phyloP scores from a whole-genome alignment of 1,140 invertebrate genomes.

The Caenorhabditis tropicalis region DNA sequence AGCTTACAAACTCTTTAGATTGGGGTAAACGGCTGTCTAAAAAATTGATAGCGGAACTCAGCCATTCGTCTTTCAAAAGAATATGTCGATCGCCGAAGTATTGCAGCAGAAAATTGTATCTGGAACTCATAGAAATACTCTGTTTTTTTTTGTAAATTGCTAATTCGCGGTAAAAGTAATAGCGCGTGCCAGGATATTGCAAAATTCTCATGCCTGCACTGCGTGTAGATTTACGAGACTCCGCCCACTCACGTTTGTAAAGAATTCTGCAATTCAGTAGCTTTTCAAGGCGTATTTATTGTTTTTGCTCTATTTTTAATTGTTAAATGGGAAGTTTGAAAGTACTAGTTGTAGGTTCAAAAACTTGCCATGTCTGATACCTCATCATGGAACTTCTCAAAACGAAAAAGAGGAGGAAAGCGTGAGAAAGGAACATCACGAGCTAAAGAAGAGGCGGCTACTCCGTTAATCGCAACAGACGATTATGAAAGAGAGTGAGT shows the following conservation, averaged over 20 bases:
- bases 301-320: too few relatives aligned
- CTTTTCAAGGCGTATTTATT: not conserved
- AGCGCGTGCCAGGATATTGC: not conserved
- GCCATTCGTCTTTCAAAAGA: conserved; percentile 9
- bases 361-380: not conserved
- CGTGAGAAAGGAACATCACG: not conserved
- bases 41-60: not conserved
- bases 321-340: too few relatives aligned
- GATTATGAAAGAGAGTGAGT: not conserved
- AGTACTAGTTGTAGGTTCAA: too few relatives aligned
- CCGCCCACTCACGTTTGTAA: not conserved
- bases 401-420: conserved; percentile 1
- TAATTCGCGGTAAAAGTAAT: not conserved
- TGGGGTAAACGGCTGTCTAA: not conserved
- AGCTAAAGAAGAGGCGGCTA: not conserved
- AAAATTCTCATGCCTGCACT: not conserved
- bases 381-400: too few relatives aligned
- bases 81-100: conserved; percentile 12
- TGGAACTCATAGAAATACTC: not conserved
- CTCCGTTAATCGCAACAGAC: not conserved
- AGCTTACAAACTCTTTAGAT: not conserved
- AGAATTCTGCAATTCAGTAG: not conserved
- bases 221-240: not conserved
- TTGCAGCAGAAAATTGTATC: conserved; percentile 7
- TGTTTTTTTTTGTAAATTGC: not conserved